Evolutionary conservation across 1,140 invertebrate species (phyloP).

Genomic region (Scaptomyza graminum): DNA sequence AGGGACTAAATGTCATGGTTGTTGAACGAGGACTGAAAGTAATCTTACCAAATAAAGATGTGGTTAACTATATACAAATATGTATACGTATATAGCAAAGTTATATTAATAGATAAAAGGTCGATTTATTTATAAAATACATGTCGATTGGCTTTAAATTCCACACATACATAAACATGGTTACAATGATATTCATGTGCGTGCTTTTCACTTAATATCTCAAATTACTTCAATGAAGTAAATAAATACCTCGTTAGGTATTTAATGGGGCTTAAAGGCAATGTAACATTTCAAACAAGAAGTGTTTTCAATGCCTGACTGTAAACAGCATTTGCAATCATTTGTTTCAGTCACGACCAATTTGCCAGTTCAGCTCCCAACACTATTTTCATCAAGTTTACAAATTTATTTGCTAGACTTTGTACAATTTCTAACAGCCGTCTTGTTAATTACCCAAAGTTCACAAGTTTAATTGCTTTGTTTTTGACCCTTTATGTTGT

Average conservation of each 20-base stretch:
- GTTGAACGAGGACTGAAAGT: neutral
- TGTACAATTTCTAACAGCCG: neutral
- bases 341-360: too few relatives aligned
- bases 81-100: neutral
- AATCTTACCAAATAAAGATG: neutral
- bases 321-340: too few relatives aligned
- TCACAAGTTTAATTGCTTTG: slow-evolving; percentile 37
- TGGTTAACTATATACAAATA: neutral
- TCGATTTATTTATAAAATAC: too few relatives aligned
- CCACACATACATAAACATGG: neutral
- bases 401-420: slow-evolving; percentile 2
- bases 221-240: neutral
- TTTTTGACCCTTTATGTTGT: neutral
- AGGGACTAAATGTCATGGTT: neutral
- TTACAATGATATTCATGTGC: neutral
- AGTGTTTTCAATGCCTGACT: too few relatives aligned
- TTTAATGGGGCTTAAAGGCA: too few relatives aligned
- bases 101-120: too few relatives aligned
- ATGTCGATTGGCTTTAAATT: too few relatives aligned
- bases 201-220: neutral
- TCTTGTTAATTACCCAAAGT: slow-evolving; percentile 29
- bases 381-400: slow-evolving; percentile 2
- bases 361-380: neutral
- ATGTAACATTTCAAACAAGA: too few relatives aligned
- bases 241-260: too few relatives aligned